Conservation (phyloP, 2,888 invertebrate species). For the Clistopyga incitator region DNA sequence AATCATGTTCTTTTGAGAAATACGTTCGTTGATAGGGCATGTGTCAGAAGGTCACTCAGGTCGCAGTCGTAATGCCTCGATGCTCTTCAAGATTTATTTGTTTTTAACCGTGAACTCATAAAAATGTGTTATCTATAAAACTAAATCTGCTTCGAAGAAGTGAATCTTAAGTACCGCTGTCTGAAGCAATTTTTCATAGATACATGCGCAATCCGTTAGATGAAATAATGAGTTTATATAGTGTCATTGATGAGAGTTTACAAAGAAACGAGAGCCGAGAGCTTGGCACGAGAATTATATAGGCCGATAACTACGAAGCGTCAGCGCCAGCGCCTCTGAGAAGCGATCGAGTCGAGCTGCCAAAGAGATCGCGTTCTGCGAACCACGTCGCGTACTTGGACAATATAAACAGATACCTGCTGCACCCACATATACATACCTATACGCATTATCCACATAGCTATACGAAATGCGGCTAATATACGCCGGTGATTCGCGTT, state of each 20-base stretch:
- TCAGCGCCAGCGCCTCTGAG: conserved; percentile 79
- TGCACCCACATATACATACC: conserved; percentile 14
- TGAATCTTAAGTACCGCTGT: not conserved
- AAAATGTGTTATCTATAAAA: not conserved
- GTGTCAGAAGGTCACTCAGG: not conserved
- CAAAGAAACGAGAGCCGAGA: conserved; percentile 44
- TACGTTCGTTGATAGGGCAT: not conserved
- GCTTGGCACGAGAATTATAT: conserved; percentile 76
- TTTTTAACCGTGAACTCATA: conserved; percentile 8
- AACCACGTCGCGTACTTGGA: conserved; percentile 65
- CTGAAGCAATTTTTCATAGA: not conserved
- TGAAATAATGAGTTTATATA: conserved; percentile 15
- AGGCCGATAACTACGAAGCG: conserved; percentile 66
- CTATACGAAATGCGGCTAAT: not conserved
- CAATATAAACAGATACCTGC: conserved; percentile 20
- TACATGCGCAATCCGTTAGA: not conserved
- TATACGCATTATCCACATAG: not conserved
- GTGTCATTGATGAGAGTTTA: conserved; percentile 24
- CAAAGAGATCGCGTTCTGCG: conserved; percentile 79
- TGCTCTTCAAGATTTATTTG: not conserved
- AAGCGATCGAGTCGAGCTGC: conserved; percentile 75
- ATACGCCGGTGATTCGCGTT: conserved; percentile 1
- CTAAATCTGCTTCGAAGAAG: not conserved
- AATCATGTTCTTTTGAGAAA: not conserved
- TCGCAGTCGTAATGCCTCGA: not conserved